These are phyloP conservation scores for Pogona vitticeps DNA, from an alignment of 2,113 vertebrate genomes.

Conservation along the genomic window DNA sequence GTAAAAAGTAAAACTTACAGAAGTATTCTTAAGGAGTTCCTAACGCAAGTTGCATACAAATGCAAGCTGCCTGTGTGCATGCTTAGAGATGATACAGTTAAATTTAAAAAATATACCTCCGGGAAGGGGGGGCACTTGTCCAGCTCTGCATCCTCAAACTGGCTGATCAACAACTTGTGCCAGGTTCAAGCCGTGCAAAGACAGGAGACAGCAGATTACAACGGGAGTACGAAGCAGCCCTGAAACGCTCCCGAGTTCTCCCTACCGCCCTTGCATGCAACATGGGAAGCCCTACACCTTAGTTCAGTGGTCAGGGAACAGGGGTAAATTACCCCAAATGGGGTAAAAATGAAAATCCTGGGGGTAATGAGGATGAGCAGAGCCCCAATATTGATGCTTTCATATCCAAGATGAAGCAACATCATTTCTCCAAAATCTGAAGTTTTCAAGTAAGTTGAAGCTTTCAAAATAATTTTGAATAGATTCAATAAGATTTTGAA, in stretches of 20 bases:
- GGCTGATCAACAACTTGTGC: background rate
- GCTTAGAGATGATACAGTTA: background rate
- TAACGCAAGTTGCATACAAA: accelerated
- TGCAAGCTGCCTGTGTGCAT: background rate
- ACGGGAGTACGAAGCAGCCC: accelerated
- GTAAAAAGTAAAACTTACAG: background rate
- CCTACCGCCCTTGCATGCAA: constrained; percentile 22
- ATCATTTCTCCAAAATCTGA: too few species aligned
- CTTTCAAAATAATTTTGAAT: too few species aligned
- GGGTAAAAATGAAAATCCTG: too few species aligned
- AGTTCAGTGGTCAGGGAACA: too few species aligned
- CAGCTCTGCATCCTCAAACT: constrained; percentile 15
- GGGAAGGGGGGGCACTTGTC: background rate
- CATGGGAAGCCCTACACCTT: accelerated
- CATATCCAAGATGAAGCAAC: too few species aligned
- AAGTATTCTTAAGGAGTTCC: accelerated
- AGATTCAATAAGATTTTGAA: too few species aligned
- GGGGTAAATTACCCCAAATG: too few species aligned
- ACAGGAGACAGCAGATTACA: accelerated
- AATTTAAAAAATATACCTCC: background rate
- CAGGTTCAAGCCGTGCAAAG: background rate
- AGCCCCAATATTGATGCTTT: too few species aligned
- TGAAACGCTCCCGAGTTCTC: too few species aligned
- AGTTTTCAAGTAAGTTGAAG: too few species aligned
- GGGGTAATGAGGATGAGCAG: too few species aligned